These are phyloP conservation scores for Conus ventricosus DNA, from an alignment of 1,140 invertebrate species.

Conservation along the genomic window DNA sequence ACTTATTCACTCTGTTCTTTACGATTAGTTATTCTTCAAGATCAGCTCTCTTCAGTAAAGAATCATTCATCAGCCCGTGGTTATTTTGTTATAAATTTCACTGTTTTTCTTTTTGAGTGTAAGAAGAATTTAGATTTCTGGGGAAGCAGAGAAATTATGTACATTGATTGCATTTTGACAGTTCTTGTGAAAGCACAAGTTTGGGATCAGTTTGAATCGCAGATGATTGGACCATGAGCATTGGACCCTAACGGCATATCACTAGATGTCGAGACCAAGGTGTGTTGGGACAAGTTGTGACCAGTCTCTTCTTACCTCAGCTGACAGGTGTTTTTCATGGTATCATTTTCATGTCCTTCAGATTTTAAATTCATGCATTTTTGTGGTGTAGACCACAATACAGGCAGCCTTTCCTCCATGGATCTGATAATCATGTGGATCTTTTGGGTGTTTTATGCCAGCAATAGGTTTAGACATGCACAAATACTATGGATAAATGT, in stretches of 20 bases:
- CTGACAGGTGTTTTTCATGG: background rate
- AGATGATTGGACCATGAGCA: background rate
- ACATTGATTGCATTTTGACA: background rate
- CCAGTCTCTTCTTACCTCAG: background rate
- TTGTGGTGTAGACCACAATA: background rate
- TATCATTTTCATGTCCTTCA: background rate
- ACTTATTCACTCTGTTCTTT: no score
- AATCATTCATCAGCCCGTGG: no score
- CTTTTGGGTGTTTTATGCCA: background rate
- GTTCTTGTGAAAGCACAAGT: background rate
- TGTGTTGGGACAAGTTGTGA: background rate
- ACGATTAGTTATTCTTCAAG: no score
- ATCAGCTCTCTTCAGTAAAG: no score
- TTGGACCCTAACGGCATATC: background rate
- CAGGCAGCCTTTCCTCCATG: slow-evolving; percentile 23
- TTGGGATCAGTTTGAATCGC: background rate
- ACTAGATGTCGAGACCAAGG: background rate
- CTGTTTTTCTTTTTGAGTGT: no score
- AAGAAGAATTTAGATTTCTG: no score
- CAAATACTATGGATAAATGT: background rate
- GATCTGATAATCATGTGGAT: slow-evolving; percentile 28
- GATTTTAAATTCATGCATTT: background rate
- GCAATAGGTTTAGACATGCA: background rate
- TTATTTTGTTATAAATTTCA: no score
- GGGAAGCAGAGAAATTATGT: no score